Evolutionary conservation across 2,888 invertebrate genomes (phyloP).

Genomic region (Conchocele bisecta): DNA sequence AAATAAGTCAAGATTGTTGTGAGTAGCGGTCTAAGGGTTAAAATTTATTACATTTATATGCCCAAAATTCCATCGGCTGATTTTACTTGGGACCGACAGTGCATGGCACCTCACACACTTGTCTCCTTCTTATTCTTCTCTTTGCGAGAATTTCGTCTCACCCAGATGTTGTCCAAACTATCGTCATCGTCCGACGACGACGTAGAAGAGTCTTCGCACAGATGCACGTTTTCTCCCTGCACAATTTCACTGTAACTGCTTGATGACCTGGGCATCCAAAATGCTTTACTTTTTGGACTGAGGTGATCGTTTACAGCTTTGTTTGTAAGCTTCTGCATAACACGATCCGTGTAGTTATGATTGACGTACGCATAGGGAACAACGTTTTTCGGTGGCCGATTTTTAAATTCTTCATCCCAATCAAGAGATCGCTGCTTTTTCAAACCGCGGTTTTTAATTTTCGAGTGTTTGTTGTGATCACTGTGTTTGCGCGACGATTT

Average conservation of each 20-base stretch:
- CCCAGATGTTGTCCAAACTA: slow-evolving; percentile 76
- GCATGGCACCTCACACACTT: slow-evolving; percentile 73
- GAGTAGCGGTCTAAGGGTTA: too few relatives aligned
- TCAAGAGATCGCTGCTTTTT: slow-evolving; percentile 73
- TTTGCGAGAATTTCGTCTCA: slow-evolving; percentile 69
- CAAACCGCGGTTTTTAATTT: slow-evolving; percentile 64
- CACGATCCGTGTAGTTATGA: slow-evolving; percentile 76
- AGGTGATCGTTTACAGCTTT: slow-evolving; percentile 67
- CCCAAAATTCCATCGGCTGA: too few relatives aligned
- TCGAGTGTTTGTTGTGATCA: slow-evolving; percentile 64
- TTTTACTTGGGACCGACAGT: not conserved
- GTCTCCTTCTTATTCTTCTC: slow-evolving; percentile 79
- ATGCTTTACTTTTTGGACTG: slow-evolving; percentile 64
- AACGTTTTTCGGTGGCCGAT: slow-evolving; percentile 63
- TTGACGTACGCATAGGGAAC: slow-evolving; percentile 78
- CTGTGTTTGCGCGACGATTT: slow-evolving; percentile 62
- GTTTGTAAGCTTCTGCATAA: slow-evolving; percentile 73
- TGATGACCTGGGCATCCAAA: slow-evolving; percentile 76
- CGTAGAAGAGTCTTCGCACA: slow-evolving; percentile 73
- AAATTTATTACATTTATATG: too few relatives aligned
- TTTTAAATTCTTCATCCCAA: slow-evolving; percentile 77
- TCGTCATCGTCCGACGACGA: slow-evolving; percentile 68
- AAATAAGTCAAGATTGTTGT: too few relatives aligned
- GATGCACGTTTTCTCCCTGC: slow-evolving; percentile 46
- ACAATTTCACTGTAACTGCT: slow-evolving; percentile 68